A percentile compares a stretch with the other conserved stretches of the same genome.
Conservation (phyloP, 2,888 invertebrate genomes). For the Oscheius myriophilus region DNA sequence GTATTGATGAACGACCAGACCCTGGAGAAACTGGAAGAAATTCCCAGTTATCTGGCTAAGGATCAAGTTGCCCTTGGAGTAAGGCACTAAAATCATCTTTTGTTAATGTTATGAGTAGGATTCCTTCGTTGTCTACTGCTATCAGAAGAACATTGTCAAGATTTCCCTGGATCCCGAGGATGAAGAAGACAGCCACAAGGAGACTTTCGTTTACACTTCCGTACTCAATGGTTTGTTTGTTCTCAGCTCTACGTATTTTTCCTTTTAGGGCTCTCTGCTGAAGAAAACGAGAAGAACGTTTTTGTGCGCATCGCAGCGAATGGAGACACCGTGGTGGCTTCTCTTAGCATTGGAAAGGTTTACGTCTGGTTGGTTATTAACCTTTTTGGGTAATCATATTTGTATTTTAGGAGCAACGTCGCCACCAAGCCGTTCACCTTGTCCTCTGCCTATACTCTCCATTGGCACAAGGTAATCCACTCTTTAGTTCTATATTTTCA, state of each 20-base stretch:
- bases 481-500: not conserved
- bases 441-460: slow-evolving; percentile 14
- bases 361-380: slow-evolving; percentile 19
- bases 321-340: slow-evolving; percentile 32
- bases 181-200: slow-evolving; percentile 1
- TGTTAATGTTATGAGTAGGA: slow-evolving; percentile 7
- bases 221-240: slow-evolving; percentile 1
- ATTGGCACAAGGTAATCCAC: slow-evolving; percentile 32
- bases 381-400: not conserved
- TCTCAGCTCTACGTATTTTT: not conserved
- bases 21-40: slow-evolving; percentile 1
- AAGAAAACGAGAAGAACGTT: slow-evolving; percentile 24
- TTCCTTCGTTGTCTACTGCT: slow-evolving; percentile 20
- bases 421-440: slow-evolving; percentile 6
- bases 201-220: slow-evolving; percentile 17
- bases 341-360: slow-evolving; percentile 36
- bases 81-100: not conserved
- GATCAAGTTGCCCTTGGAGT: slow-evolving; percentile 31
- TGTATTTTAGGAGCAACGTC: not conserved
- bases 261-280: slow-evolving; percentile 7
- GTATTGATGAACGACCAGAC: slow-evolving; percentile 24
- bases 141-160: slow-evolving; percentile 8
- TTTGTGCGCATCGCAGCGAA: slow-evolving; percentile 34
- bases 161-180: slow-evolving; percentile 11
- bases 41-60: slow-evolving; percentile 28